Conservation (phyloP, 37 sponge, comb jelly and placozoan species). For the Beroe ovata region DNA sequence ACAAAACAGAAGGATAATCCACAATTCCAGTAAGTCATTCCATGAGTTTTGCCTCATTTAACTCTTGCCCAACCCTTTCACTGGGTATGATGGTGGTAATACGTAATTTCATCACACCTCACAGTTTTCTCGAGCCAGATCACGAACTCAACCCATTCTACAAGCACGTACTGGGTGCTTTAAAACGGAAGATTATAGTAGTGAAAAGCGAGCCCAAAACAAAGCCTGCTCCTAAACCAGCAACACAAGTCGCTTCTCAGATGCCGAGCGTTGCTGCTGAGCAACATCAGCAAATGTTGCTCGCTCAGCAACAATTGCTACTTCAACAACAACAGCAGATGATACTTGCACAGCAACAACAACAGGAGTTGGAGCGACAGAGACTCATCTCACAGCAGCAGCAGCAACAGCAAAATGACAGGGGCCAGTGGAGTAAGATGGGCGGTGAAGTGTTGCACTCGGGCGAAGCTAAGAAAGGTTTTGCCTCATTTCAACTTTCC, state of each 20-base stretch:
- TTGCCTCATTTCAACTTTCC: too few species aligned
- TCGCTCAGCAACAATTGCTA: background rate
- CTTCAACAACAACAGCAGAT: background rate
- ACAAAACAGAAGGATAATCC: constrained; percentile 65
- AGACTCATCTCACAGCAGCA: background rate
- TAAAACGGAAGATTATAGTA: constrained; percentile 47
- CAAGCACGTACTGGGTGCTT: constrained; percentile 43
- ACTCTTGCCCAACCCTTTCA: too few species aligned
- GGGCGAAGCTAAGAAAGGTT: constrained; percentile 20
- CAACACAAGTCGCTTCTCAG: background rate
- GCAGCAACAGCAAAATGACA: background rate
- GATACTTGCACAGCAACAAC: background rate
- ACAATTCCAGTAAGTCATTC: constrained; percentile 28
- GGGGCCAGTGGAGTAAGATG: constrained; percentile 19
- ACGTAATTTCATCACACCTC: too few species aligned
- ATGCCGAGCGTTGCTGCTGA: background rate
- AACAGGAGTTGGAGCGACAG: constrained; percentile 22
- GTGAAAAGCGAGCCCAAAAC: constrained; percentile 39
- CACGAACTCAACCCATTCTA: constrained; percentile 59
- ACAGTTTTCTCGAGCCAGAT: constrained; percentile 58
- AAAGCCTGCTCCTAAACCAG: background rate
- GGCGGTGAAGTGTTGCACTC: constrained; percentile 25
- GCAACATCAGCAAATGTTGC: constrained; percentile 6
- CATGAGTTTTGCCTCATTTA: too few species aligned
- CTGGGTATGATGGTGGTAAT: too few species aligned